Conservation (phyloP, 2,113 vertebrate species). For the Peromyscus maniculatus region DNA sequence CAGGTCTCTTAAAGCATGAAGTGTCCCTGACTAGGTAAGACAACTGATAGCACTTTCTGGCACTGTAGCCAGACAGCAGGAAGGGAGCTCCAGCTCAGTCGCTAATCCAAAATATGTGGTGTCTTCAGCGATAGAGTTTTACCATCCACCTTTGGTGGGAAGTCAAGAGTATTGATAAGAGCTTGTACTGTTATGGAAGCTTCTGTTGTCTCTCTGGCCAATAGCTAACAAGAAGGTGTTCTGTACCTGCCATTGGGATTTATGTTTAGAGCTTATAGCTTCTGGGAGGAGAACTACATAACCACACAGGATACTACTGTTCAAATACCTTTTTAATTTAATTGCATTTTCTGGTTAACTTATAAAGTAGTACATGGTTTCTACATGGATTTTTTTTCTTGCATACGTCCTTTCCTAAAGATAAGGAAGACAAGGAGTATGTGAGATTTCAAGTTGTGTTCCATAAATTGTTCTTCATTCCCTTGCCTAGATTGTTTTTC, state of each 20-base stretch:
- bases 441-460: not conserved
- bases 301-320: not conserved
- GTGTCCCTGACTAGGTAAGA: not conserved
- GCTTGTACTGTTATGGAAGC: not conserved
- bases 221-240: too few relatives aligned
- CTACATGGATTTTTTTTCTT: not conserved
- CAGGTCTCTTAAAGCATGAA: not conserved
- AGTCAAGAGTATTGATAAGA: not conserved
- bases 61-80: not conserved
- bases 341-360: not conserved
- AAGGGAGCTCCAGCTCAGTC: not conserved
- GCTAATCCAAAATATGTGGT: not conserved
- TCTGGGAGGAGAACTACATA: not conserved
- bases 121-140: not conserved
- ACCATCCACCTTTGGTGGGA: not conserved
- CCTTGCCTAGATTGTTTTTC: not conserved
- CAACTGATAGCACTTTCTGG: not conserved
- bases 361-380: not conserved
- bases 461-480: not conserved
- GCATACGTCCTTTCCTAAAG: not conserved
- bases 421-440: not conserved
- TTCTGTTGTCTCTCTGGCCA: not conserved
- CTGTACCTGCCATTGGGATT: not conserved
- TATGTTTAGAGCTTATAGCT: not conserved
- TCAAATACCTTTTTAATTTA: not conserved